Evolutionary conservation across 1,140 invertebrate species (phyloP).

Genomic region (Periplaneta americana): DNA sequence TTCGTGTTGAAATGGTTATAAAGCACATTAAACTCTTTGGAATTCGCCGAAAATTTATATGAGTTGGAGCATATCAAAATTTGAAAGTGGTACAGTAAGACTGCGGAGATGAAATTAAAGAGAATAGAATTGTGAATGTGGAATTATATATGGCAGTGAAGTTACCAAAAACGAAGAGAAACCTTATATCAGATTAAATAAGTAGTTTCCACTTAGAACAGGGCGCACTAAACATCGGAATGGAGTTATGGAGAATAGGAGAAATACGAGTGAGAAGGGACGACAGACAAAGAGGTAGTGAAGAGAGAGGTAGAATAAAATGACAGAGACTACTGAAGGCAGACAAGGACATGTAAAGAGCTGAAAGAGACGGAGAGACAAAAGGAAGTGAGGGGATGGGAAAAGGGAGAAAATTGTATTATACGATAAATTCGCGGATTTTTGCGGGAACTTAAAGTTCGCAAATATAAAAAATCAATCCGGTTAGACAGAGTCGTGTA

Average conservation of each 20-base stretch:
- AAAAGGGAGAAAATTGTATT: conserved; percentile 5
- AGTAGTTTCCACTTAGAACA: neutral
- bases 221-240: neutral
- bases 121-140: neutral
- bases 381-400: conserved; percentile 18
- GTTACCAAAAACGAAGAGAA: neutral
- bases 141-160: neutral
- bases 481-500: neutral
- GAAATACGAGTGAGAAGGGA: neutral
- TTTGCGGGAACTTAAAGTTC: neutral
- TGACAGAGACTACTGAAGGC: conserved; percentile 16
- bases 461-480: conserved; percentile 3
- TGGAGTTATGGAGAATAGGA: neutral
- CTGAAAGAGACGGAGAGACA: conserved; percentile 18
- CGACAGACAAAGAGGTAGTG: neutral
- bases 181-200: neutral
- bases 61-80: too few relatives aligned
- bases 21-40: too few relatives aligned
- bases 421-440: conserved; percentile 7
- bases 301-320: neutral
- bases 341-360: conserved; percentile 19
- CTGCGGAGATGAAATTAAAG: too few relatives aligned
- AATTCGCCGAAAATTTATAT: too few relatives aligned
- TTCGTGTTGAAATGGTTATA: too few relatives aligned
- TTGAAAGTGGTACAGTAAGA: too few relatives aligned